A percentile compares a stretch with the other conserved stretches of the same genome.
Evolutionary conservation across 37 sponge, comb jelly and placozoan species (phyloP).

Genomic region (Amphimedon queenslandica): DNA sequence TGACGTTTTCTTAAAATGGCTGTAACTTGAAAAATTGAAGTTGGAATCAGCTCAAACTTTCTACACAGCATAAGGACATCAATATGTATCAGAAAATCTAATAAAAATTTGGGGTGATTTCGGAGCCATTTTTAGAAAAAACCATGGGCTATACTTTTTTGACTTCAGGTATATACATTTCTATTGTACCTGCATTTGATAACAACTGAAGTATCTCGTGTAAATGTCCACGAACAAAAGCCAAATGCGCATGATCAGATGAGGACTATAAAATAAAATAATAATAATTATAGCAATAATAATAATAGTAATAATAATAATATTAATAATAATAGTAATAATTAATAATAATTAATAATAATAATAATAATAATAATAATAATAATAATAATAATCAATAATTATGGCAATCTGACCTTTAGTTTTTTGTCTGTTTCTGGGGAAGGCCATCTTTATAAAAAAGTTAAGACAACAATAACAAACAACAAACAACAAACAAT

Average conservation of each 20-base stretch:
- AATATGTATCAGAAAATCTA: too few species aligned
- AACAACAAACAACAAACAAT: too few species aligned
- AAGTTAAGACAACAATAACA: too few species aligned
- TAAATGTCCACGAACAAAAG: constrained; percentile 31
- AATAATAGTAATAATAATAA: too few species aligned
- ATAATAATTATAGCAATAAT: too few species aligned
- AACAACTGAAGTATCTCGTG: constrained; percentile 41
- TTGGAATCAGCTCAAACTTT: too few species aligned
- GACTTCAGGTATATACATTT: neutral
- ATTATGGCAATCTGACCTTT: neutral
- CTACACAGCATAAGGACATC: neutral
- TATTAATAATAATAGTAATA: neutral
- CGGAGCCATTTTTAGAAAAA: too few species aligned
- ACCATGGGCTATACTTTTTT: too few species aligned
- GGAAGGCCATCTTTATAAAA: constrained; percentile 53
- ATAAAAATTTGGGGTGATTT: too few species aligned
- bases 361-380: too few species aligned
- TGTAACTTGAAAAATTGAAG: too few species aligned
- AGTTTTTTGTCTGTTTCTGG: constrained; percentile 42
- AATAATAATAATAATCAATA: neutral
- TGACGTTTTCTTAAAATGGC: too few species aligned
- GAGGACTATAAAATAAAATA: constrained; percentile 1
- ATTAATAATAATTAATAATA: neutral
- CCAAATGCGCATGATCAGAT: constrained; percentile 29
- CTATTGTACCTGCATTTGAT: constrained; percentile 31